phyloP scores from a whole-genome alignment of 1,140 invertebrate species.

The Maconellicoccus hirsutus region DNA sequence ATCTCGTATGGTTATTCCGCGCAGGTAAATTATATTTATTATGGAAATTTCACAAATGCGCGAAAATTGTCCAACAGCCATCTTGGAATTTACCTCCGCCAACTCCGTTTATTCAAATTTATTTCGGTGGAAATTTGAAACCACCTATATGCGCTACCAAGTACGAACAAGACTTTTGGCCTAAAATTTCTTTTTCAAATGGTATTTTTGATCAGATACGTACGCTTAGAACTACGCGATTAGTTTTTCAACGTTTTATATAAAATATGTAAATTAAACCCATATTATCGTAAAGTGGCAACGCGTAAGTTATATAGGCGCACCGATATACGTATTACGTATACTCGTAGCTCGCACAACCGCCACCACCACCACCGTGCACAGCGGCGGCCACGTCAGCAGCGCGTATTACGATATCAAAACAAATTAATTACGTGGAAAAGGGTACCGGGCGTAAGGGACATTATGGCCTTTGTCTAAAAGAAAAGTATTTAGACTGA shows the following conservation, averaged over 20 bases:
- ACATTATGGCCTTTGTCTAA: conserved; percentile 8
- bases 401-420: neutral
- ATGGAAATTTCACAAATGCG: too few relatives aligned
- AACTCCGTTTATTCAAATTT: too few relatives aligned
- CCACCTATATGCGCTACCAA: too few relatives aligned
- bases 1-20: too few relatives aligned
- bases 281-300: neutral
- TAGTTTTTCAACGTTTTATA: neutral
- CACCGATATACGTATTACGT: neutral
- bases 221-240: neutral
- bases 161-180: too few relatives aligned
- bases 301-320: neutral
- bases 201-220: neutral
- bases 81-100: too few relatives aligned
- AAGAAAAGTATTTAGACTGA: conserved; percentile 4
- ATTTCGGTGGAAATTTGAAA: too few relatives aligned
- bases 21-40: too few relatives aligned
- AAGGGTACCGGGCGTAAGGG: neutral
- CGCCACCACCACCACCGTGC: neutral
- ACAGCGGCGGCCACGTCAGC: neutral
- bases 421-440: conserved; percentile 9
- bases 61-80: too few relatives aligned
- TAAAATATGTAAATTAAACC: neutral
- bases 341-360: neutral
- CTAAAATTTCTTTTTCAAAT: too few relatives aligned